phyloP scores from a whole-genome alignment of 2,113 vertebrate species.

The Geococcyx californianus region DNA sequence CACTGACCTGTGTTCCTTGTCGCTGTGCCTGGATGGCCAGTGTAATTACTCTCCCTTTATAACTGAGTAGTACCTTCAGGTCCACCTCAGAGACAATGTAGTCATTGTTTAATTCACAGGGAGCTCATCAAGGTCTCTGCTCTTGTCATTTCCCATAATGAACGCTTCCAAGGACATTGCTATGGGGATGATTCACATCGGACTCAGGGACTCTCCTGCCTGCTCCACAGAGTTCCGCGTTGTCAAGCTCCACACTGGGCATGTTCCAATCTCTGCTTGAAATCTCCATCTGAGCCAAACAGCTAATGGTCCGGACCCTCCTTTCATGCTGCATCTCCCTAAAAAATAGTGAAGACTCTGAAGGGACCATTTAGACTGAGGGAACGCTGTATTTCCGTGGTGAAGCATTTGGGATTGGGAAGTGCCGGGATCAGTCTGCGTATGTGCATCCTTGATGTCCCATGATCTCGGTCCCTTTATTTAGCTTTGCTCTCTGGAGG shows the following conservation, averaged over 20 bases:
- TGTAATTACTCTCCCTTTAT: background rate
- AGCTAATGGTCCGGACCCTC: background rate
- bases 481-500: background rate
- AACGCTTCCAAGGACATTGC: background rate
- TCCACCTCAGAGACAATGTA: accelerated
- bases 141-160: background rate
- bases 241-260: background rate
- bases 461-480: background rate
- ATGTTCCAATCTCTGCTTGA: background rate
- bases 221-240: conserved; percentile 19
- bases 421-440: background rate
- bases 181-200: background rate
- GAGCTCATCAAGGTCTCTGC: background rate
- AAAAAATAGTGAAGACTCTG: background rate
- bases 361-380: accelerated
- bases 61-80: background rate
- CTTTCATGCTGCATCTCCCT: background rate
- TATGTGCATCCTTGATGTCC: accelerated
- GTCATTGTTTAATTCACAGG: background rate
- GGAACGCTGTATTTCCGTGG: accelerated
- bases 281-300: background rate
- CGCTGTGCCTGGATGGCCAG: background rate
- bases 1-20: background rate
- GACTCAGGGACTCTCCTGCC: background rate
- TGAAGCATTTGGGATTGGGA: background rate